Evolutionary conservation across 2,888 invertebrate genomes (phyloP), one percentile per base, ranked within the genome.

Genomic region (Catotricha subobsoleta): DNA sequence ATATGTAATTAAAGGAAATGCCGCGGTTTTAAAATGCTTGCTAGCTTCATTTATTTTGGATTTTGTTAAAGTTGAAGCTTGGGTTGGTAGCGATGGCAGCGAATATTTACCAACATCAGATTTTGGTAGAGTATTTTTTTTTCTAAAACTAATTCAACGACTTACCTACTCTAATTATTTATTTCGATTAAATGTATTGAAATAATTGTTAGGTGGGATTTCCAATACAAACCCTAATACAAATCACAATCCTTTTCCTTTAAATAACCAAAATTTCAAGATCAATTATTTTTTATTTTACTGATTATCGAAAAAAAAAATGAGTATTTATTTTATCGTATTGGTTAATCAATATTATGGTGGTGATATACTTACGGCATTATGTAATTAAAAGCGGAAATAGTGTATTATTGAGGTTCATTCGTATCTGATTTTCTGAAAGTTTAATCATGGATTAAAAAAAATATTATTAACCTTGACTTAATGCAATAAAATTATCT

Each of bases 31-130:
- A 35, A 86, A 86, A 62, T 88, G 87, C 66, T 84, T 81, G 54
- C 86, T 88, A 53, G 87, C 88, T 21, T 83, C 83, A 48, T 88
- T 87, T 61, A 84, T 87, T 44, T 79, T 83, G 34, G 90, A 91
- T 67, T 91, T 88, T 64, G 83, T 92, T 40, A 76, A 77, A 58
- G 88, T 92, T 40, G 79, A 82, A 58, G 78, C 82, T 47, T 88
- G 87, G 87, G 64, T 72, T 47, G 67, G 70, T 53, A 71, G 72
- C 44, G 69, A 72, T 50, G 74, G 72, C 49, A 72, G 75, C 51
- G 74, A 77, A 62, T 83, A 76, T 62, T 67, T 74, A 54, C 74
- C 74, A 49, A 69, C 72, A 52, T 68, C 70, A 53, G 71, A 78
- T 60, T 81, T 81, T 61, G 84, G 83, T 83, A 80, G 40, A n/a